Evolutionary conservation across 2,888 invertebrate genomes (phyloP).

Genomic region (Cistogaster globosa): DNA sequence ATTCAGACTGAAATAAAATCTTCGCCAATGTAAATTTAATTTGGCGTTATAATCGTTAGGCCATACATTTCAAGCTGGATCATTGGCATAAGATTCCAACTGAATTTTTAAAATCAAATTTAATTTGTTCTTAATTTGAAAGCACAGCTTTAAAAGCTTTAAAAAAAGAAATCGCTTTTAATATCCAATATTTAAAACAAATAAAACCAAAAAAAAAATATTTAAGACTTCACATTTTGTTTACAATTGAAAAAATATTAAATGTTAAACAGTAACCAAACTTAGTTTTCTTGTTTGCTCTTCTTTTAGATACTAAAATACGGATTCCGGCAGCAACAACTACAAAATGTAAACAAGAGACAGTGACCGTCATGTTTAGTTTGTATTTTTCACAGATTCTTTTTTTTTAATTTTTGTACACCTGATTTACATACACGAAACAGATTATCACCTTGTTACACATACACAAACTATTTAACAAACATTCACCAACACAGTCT

Average conservation of each 20-base stretch:
- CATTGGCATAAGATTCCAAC: no score
- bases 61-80: no score
- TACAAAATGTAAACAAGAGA: constrained; percentile 33
- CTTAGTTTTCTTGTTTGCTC: not conserved
- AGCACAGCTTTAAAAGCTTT: not conserved
- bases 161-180: not conserved
- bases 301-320: not conserved
- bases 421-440: constrained; percentile 77
- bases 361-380: constrained; percentile 8
- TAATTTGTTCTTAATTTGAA: not conserved
- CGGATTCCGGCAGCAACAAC: constrained; percentile 5
- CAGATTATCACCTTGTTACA: constrained; percentile 68
- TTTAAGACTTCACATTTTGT: not conserved
- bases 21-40: no score
- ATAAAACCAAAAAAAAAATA: constrained; percentile 1
- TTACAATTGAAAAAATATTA: not conserved
- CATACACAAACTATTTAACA: constrained; percentile 1
- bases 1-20: no score
- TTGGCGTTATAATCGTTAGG: no score
- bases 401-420: constrained; percentile 62
- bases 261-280: constrained; percentile 42
- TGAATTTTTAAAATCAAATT: not conserved
- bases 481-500: constrained; percentile 7
- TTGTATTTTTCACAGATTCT: constrained; percentile 32
- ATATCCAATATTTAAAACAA: constrained; percentile 20